Evolutionary conservation across 2,113 vertebrate species (phyloP).

Genomic region (Thymallus thymallus): DNA sequence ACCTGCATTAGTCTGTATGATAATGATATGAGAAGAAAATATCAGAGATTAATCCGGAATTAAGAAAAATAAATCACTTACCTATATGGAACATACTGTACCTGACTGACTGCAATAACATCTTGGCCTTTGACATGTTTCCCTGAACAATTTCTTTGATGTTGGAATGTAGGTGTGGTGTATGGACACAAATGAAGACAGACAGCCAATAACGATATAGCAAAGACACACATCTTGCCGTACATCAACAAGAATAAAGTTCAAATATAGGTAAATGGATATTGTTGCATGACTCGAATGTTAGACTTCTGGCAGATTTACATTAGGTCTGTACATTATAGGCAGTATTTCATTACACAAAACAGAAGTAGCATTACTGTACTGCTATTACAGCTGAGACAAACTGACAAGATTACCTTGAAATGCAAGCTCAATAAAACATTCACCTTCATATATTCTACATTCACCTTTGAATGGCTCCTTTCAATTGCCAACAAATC

Average conservation of each 20-base stretch:
- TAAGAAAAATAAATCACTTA: no score
- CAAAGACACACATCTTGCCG: not conserved
- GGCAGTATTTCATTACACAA: not conserved
- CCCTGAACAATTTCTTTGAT: not conserved
- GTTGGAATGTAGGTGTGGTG: not conserved
- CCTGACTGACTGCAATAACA: not conserved
- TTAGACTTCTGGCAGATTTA: not conserved
- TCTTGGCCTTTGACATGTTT: not conserved
- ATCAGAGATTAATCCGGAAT: no score
- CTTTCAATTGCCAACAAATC: constrained; percentile 1
- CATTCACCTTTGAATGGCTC: constrained; percentile 13
- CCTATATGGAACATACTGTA: not conserved
- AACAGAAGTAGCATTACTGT: not conserved
- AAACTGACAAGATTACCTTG: not conserved
- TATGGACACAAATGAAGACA: not conserved
- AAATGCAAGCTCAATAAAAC: not conserved
- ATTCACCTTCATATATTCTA: not conserved
- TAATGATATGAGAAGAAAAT: no score
- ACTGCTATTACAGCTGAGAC: not conserved
- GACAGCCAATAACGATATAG: not conserved
- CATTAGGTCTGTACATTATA: not conserved
- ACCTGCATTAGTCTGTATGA: no score
- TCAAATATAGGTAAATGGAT: not conserved
- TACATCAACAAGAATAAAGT: not conserved
- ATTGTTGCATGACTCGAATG: not conserved